phyloP scores from a whole-genome alignment of 1,140 invertebrate genomes.

The Piezodorus guildinii region DNA sequence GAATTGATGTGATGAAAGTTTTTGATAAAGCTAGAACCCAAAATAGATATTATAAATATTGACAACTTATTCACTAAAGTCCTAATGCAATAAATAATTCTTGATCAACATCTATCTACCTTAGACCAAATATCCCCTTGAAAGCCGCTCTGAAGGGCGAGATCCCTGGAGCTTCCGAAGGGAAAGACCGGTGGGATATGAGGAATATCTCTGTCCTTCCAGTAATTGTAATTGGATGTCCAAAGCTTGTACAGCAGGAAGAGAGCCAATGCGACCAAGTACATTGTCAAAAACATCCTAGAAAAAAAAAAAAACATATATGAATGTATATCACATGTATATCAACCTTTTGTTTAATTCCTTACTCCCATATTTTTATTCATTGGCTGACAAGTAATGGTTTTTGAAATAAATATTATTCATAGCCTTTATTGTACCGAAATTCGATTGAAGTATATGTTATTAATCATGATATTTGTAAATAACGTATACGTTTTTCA shows the following conservation, averaged over 20 bases:
- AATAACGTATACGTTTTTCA: no score
- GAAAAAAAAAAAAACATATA: no score
- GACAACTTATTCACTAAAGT: no score
- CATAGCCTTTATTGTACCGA: no score
- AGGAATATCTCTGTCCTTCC: constrained; percentile 34
- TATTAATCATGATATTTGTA: no score
- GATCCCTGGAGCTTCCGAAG: constrained; percentile 19
- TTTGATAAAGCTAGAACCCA: background rate
- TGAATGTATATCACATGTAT: no score
- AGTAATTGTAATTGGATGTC: constrained; percentile 35
- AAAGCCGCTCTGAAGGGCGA: background rate
- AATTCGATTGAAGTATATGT: no score
- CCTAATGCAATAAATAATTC: no score
- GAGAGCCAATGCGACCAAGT: background rate
- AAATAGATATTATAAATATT: no score
- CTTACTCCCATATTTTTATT: background rate
- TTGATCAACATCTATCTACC: no score
- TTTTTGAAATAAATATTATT: no score
- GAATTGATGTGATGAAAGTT: background rate
- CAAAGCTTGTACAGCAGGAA: constrained; percentile 32
- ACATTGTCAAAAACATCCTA: background rate
- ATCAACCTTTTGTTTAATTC: background rate
- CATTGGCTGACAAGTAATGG: no score
- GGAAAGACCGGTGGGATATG: constrained; percentile 17
- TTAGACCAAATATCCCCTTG: background rate